Conservation (phyloP, 2,888 invertebrate genomes). For the Nomada hirtipes region DNA sequence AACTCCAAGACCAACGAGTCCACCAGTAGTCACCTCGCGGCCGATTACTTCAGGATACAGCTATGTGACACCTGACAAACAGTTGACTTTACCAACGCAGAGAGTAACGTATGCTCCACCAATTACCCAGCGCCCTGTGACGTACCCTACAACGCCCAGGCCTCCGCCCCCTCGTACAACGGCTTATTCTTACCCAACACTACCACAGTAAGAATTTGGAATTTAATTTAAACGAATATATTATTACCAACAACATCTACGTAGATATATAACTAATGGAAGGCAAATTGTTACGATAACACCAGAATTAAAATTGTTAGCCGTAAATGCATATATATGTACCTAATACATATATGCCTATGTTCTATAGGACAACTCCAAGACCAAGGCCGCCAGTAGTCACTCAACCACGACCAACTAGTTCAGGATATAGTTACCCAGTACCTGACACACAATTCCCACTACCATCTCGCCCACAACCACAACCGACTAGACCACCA, state of each 20-base stretch:
- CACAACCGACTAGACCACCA: not conserved
- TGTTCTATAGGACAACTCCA: too few species aligned
- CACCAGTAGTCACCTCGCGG: not conserved
- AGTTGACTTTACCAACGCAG: not conserved
- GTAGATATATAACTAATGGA: too few species aligned
- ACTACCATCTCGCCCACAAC: slow-evolving; percentile 35
- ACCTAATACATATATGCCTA: too few species aligned
- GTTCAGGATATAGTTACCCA: slow-evolving; percentile 19
- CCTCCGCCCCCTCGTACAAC: slow-evolving; percentile 44
- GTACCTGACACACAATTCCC: slow-evolving; percentile 66
- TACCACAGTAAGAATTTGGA: slow-evolving; percentile 9
- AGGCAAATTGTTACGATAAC: too few species aligned
- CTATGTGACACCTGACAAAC: slow-evolving; percentile 34
- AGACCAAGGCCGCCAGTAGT: slow-evolving; percentile 19
- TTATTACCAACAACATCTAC: too few species aligned
- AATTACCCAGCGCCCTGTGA: slow-evolving; percentile 49
- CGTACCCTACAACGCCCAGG: slow-evolving; percentile 46
- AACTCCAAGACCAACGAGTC: not conserved
- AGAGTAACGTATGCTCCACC: slow-evolving; percentile 46
- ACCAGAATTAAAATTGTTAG: too few species aligned
- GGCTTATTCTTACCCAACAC: not conserved
- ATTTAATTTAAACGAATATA: too few species aligned
- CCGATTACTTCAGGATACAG: slow-evolving; percentile 33
- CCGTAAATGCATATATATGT: too few species aligned
- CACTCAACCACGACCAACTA: slow-evolving; percentile 50